Evolutionary conservation across 2,888 invertebrate species (phyloP).

Genomic region (Trissolcus japonicus): DNA sequence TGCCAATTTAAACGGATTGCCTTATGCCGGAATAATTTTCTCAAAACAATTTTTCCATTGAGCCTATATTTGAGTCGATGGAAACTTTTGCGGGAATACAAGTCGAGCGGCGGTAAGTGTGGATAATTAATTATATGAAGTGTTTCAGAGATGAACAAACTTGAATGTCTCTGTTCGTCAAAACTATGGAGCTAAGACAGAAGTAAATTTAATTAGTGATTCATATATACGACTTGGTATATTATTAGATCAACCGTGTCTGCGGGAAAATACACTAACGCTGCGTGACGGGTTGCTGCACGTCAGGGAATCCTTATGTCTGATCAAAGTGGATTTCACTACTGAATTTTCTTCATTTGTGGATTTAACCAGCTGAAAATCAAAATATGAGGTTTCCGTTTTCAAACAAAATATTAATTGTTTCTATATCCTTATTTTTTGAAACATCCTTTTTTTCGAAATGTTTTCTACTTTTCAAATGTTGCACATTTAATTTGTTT

Average conservation of each 20-base stretch:
- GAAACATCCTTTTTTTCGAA: too few relatives aligned
- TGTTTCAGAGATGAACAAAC: slow-evolving; percentile 10
- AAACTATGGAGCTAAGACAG: slow-evolving; percentile 19
- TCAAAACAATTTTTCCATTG: slow-evolving; percentile 15
- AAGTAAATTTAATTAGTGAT: slow-evolving; percentile 47
- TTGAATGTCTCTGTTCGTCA: slow-evolving; percentile 19
- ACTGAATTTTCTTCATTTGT: slow-evolving; percentile 4
- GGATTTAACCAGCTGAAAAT: not conserved
- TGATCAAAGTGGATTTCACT: slow-evolving; percentile 32
- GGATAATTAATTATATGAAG: slow-evolving; percentile 29
- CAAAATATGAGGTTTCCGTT: too few relatives aligned
- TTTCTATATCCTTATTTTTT: too few relatives aligned
- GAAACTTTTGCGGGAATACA: slow-evolving; percentile 1
- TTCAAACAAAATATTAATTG: too few relatives aligned
- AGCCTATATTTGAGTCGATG: not conserved
- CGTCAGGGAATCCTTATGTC: slow-evolving; percentile 31
- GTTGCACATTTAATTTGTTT: too few relatives aligned
- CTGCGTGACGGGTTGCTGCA: slow-evolving; percentile 28
- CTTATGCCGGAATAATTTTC: slow-evolving; percentile 1
- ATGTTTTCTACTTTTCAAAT: too few relatives aligned
- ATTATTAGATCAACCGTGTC: slow-evolving; percentile 40
- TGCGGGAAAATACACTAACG: slow-evolving; percentile 31
- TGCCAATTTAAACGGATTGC: slow-evolving; percentile 16
- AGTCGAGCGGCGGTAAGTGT: slow-evolving; percentile 5
- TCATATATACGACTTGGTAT: slow-evolving; percentile 33